Evolutionary conservation across 2,113 vertebrate species (phyloP), one percentile per base, ranked within the genome.

Genomic region (Serranochromis macrocephalus): DNA sequence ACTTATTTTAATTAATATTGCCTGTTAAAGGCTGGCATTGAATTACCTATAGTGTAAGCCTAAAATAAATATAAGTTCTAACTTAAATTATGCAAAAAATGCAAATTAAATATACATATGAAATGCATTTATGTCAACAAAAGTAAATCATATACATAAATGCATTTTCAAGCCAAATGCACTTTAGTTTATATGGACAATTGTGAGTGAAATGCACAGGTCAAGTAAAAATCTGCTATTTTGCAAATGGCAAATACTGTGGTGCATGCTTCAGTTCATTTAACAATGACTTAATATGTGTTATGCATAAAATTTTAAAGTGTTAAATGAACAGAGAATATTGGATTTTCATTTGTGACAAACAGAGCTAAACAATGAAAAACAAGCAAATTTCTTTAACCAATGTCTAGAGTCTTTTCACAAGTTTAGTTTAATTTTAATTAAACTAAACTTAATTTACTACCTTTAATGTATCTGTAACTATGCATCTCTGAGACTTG

Each of bases 391-490:
- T 45, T 47, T 11, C 24, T 75, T 75, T 7, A 17, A 45, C 26
- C 73, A 42, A 71, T 9, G 3, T 1, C n/a, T 71, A 24, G 13
- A 31, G 45, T 78, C 45, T 51, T 78, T 49, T 12, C 45, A 49
- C 42, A 96, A 95, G 92, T 96, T 96, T 94, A 0, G 89, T 93
- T 90, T 95, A 82, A 92, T 86, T 91, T 87, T 80, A 92, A 89
- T 94, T 85, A 92, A 93, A 24, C n/a, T 1, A 54, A 54, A 54
- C 53, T 54, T 54, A 54, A 54, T 54, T 54, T 71, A 47, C 81
- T n/a, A 16, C 26, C 17, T 51, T 78, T 19, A 49, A 51, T 13
- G 0, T 49, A 12, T 49, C 42, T 19, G 9, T 49, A 49, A 49
- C 40, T 75, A 17, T 78, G 45, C 24, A 5, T 49, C 42, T 75